Evolutionary conservation across 2,113 vertebrate species (phyloP).

Genomic region (Sylvia atricapilla): DNA sequence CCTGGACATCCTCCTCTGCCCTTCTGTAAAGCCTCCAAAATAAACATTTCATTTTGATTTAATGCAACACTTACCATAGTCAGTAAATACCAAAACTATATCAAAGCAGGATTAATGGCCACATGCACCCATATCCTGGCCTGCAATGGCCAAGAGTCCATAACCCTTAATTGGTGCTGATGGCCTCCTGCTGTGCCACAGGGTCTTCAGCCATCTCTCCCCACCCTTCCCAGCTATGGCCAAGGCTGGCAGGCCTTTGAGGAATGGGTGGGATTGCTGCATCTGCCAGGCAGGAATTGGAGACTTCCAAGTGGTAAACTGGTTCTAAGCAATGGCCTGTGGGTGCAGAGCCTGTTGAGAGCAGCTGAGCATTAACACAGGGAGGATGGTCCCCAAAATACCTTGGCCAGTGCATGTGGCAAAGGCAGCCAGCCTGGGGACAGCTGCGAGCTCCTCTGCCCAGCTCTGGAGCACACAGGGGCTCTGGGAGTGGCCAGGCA

Average conservation of each 20-base stretch:
- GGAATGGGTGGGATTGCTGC: background rate
- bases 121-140: background rate
- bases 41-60: background rate
- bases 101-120: constrained; percentile 7
- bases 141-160: background rate
- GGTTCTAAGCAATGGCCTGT: background rate
- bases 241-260: background rate
- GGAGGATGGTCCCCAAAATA: background rate
- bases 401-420: background rate
- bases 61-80: background rate
- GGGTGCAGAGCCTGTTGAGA: background rate
- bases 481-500: background rate
- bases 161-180: background rate
- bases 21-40: background rate
- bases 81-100: background rate
- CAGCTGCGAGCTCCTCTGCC: background rate
- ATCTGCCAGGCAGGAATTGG: background rate
- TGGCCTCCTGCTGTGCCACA: background rate
- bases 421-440: background rate
- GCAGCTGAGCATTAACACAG: accelerated
- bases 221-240: accelerated
- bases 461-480: background rate
- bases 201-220: background rate
- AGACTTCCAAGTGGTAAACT: background rate
- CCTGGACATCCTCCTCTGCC: background rate